Conservation (phyloP, 2,113 vertebrate species). For the Coregonus clupeaformis region DNA sequence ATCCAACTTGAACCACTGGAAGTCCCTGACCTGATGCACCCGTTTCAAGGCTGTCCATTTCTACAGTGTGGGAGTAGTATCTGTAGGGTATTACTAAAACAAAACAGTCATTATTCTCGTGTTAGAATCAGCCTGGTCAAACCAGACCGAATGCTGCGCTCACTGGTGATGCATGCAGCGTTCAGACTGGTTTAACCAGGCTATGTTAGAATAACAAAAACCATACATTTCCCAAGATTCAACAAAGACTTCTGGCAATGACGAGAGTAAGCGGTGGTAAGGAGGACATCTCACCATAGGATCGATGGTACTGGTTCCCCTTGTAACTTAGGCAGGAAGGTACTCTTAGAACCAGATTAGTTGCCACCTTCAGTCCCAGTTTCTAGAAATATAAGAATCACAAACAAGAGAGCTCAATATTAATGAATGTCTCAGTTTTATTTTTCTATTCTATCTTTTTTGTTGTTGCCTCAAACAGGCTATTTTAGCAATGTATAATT, state of each 20-base stretch:
- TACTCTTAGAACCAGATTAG: slow-evolving; percentile 47
- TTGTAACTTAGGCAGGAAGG: slow-evolving; percentile 45
- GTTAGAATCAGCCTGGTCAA: too few species aligned
- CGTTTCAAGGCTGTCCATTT: too few species aligned
- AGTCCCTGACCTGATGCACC: neutral
- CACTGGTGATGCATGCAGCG: too few species aligned
- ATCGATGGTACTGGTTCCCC: slow-evolving; percentile 47
- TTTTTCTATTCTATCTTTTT: too few species aligned
- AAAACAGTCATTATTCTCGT: neutral
- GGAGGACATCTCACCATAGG: slow-evolving; percentile 34
- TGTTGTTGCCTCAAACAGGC: too few species aligned
- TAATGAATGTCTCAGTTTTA: too few species aligned
- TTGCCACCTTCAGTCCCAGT: slow-evolving; percentile 78
- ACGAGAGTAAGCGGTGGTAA: slow-evolving; percentile 60
- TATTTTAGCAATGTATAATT: too few species aligned
- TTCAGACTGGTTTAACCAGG: too few species aligned
- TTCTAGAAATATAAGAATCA: slow-evolving; percentile 71
- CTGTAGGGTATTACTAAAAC: neutral
- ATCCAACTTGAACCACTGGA: neutral
- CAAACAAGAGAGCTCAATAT: neutral
- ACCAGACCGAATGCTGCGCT: too few species aligned
- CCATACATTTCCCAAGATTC: slow-evolving; percentile 35
- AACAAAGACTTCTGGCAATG: slow-evolving; percentile 47
- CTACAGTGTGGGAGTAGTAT: too few species aligned
- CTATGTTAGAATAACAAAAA: neutral